These are phyloP conservation scores for Norana najaformis DNA, from an alignment of 2,888 invertebrate genomes.

Conservation along the genomic window DNA sequence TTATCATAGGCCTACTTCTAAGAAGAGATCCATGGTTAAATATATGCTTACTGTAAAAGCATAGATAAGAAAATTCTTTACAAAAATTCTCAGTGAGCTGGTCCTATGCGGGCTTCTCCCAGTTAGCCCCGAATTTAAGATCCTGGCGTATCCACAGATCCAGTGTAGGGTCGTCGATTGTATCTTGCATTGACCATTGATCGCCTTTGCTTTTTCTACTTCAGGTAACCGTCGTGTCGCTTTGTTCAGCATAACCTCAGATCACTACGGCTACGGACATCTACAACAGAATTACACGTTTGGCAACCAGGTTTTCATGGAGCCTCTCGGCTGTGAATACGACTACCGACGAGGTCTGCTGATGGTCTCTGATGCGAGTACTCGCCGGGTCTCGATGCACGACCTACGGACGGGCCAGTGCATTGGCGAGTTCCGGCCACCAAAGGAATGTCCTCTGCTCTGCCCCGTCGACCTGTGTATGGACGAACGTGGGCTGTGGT, in stretches of 20 bases:
- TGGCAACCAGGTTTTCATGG: conserved; percentile 34
- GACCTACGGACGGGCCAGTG: conserved; percentile 32
- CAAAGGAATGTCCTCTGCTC: conserved; percentile 29
- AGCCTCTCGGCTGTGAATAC: conserved; percentile 30
- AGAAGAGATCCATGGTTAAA: no score
- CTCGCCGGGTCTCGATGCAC: conserved; percentile 38
- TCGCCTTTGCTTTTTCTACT: background rate
- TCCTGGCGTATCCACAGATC: background rate
- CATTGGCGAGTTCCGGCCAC: conserved; percentile 35
- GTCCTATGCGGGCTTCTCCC: background rate
- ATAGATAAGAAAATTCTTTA: no score
- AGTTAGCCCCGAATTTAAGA: background rate
- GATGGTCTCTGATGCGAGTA: conserved; percentile 30
- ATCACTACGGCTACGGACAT: conserved; percentile 34
- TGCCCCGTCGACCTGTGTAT: conserved; percentile 36
- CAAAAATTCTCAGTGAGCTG: background rate
- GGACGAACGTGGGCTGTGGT: conserved; percentile 32
- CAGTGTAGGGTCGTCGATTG: background rate
- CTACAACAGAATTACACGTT: conserved; percentile 33
- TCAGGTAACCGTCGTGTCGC: conserved; percentile 32
- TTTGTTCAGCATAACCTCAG: conserved; percentile 25
- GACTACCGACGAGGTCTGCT: conserved; percentile 24
- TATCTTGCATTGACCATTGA: background rate
- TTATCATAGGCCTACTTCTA: no score
- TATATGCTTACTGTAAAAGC: no score